Base-by-base conservation (phyloP, 2,888 invertebrate genomes). In the Chrysina gloriosa region DNA sequence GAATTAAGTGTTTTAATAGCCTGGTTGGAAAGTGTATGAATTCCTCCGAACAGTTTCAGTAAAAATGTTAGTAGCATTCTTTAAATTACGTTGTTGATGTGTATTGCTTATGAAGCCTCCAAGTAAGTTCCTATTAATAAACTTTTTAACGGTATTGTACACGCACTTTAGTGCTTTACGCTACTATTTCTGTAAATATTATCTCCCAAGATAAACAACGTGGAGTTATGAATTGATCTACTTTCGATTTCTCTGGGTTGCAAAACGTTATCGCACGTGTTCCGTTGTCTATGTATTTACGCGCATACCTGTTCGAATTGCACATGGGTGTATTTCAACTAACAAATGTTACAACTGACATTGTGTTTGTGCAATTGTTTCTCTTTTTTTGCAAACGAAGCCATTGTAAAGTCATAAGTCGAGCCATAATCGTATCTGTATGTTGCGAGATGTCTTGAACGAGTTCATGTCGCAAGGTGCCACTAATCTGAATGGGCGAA, bases 341-440 rank as follows among this genome's bases (percentile, higher is more conserved):
- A 42, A 19, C 58, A 61, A 61, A 42, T 19, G 25, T 58, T 39
- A 42, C 42, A 16, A 42, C 42, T 42, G 58, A 29, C 14, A 61
- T 61, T 27, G 16, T 7, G 42, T 61, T 61, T 61, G 42, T 42
- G 58, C 58, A 61, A 61, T 61, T 61, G 39, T 61, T 61, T 61
- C 42, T 61, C 23, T 36, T n/a, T 61, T 61, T 61, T 23, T 27
- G 58, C 58, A 42, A 42, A 61, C 25, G 16, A 14, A 45, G 19
- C 45, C 9, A 2, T 31, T 31, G n/a, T 31, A 31, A 31, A 9
- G n/a, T 31, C n/a, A 5, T 19, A 21, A 7, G 19, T 16, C 45
- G 21, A 3, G 16, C 2, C 45, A n/a, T n/a, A n/a, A n/a, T n/a
- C n/a, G 7, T 45, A 45, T n/a, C 45, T 45, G 45, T 6, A 9